Evolutionary conservation across 2,888 invertebrate species (phyloP).

Genomic region (Drosophila prostipennis): DNA sequence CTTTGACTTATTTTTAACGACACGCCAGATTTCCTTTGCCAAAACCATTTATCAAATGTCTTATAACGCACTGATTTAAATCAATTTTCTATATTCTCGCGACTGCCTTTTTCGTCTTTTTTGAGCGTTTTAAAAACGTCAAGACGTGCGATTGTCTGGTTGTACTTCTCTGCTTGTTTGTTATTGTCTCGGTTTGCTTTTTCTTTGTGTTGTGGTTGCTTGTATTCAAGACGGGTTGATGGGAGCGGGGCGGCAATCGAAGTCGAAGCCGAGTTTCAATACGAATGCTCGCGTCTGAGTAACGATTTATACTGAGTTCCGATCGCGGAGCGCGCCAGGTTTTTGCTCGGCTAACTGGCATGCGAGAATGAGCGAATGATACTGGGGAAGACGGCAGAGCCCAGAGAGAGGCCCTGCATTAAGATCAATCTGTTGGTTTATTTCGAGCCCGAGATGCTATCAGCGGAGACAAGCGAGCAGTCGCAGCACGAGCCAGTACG

Average conservation of each 20-base stretch:
- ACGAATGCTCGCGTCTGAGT: slow-evolving; percentile 62
- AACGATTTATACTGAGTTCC: slow-evolving; percentile 64
- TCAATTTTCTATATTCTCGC: slow-evolving; percentile 24
- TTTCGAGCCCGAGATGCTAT: slow-evolving; percentile 37
- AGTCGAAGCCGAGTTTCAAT: slow-evolving; percentile 53
- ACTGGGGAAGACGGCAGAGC: neutral
- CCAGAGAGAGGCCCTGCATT: slow-evolving; percentile 53
- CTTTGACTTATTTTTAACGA: slow-evolving; percentile 8
- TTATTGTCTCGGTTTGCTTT: slow-evolving; percentile 46
- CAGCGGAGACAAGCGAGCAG: slow-evolving; percentile 28
- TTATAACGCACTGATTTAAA: slow-evolving; percentile 23
- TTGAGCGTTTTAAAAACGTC: slow-evolving; percentile 59
- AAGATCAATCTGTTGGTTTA: slow-evolving; percentile 57
- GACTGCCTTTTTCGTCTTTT: slow-evolving; percentile 30
- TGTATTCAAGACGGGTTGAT: slow-evolving; percentile 20
- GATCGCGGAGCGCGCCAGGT: slow-evolving; percentile 32
- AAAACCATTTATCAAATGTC: slow-evolving; percentile 26
- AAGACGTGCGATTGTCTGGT: slow-evolving; percentile 55
- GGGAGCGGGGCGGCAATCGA: slow-evolving; percentile 28
- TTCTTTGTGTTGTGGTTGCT: slow-evolving; percentile 63
- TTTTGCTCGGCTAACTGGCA: slow-evolving; percentile 57
- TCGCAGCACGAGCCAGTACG: slow-evolving; percentile 24
- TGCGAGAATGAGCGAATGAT: slow-evolving; percentile 15
- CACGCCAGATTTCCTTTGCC: slow-evolving; percentile 17
- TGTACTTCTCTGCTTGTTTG: slow-evolving; percentile 38